Base-by-base conservation (phyloP, 2,797 vertebrate species). In the Amphiprion clarkii region DNA sequence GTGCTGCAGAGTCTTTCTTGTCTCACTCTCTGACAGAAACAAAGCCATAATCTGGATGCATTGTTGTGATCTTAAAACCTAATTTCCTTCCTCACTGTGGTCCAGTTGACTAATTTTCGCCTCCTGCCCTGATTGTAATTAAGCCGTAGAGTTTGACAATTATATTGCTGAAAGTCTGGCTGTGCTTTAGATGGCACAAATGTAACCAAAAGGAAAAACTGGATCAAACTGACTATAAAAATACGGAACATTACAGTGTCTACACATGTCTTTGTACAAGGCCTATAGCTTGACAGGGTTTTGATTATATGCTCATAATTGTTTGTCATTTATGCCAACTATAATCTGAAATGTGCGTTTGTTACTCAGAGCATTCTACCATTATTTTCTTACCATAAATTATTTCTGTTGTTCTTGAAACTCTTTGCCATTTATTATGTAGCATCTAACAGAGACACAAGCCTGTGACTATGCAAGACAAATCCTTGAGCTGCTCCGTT, bases 41-140 rank as follows among this genome's bases (percentile, higher is more conserved):
- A 61, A 23, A 51, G 46, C 25, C 21, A 66, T 67, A 59, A 77
- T 78, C 66, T 57, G 59, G 68, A 68, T 71, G 31, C 12, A 67
- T 79, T 69, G 46, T 61, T 79, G 42, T 63, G 25, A 66, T 61
- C 21, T 78, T 74, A 58, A 71, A 76, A 78, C 14, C 25, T 46
- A 65, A 71, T 81, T 76, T 64, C 40, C 23, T 48, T 29, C 56
- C n/a, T 63, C 19, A 49, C 5, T 77, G 54, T 67, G 62, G 63
- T 80, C 67, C 33, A 66, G 14, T 23, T 39, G 60, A 52, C 44
- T 61, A 66, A 39, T 31, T 23, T 44, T 42, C 79, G 25, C 67
- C 49, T 48, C 25, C 17, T 25, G 10, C 19, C 77, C 46, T 53
- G 42, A 71, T 48, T 64, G 25, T 80, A 65, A 71, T 61, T 8